Conservation (phyloP, 1,140 invertebrate genomes). For the Nasonia longicornis region DNA sequence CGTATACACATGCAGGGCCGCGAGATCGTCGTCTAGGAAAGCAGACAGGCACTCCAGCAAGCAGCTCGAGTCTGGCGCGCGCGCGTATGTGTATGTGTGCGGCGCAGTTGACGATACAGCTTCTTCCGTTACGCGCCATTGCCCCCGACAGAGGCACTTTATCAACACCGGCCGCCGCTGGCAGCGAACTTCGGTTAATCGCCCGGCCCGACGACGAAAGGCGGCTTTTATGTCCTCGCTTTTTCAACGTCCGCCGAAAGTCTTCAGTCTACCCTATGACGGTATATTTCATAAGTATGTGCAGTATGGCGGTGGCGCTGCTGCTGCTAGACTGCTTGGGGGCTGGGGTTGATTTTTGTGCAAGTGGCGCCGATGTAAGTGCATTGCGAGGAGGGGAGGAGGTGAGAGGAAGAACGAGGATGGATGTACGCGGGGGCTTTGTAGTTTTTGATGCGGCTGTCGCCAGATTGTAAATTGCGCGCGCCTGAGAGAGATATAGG, state of each 20-base stretch:
- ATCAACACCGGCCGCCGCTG: constrained; percentile 50
- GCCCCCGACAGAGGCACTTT: constrained; percentile 57
- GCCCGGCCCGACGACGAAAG: constrained; percentile 11
- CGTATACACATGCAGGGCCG: not conserved
- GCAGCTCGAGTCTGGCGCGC: not conserved
- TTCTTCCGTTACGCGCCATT: constrained; percentile 59
- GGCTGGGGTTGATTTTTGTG: not conserved
- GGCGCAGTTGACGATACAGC: constrained; percentile 45
- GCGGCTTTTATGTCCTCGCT: constrained; percentile 2
- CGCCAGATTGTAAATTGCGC: constrained; percentile 11
- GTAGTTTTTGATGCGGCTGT: not conserved
- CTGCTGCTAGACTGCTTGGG: not conserved
- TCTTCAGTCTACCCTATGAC: not conserved
- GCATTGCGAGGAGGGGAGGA: not conserved
- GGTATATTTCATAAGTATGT: constrained; percentile 16
- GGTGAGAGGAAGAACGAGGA: not conserved
- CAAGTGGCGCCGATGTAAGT: not conserved
- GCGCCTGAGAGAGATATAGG: not conserved
- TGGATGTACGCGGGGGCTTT: not conserved
- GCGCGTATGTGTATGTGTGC: not conserved
- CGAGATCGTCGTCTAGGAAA: not conserved
- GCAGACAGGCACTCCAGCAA: constrained; percentile 15
- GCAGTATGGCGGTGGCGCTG: not conserved
- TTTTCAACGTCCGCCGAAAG: constrained; percentile 36
- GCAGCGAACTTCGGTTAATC: constrained; percentile 30